phyloP scores from a whole-genome alignment of 2,797 vertebrate species.

The Botia almorhae region DNA sequence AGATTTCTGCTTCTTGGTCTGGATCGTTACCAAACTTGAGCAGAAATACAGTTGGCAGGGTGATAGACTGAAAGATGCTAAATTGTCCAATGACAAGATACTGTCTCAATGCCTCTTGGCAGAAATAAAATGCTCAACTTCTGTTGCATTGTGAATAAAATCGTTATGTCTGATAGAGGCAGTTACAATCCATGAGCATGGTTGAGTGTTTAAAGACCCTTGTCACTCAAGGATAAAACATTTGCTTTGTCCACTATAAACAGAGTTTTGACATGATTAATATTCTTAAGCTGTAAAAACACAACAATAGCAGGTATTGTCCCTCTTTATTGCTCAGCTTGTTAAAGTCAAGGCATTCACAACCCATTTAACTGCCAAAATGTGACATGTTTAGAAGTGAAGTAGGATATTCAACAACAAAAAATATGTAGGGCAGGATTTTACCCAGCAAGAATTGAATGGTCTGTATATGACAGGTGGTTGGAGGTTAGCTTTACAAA shows the following conservation, averaged over 20 bases:
- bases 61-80: slow-evolving; percentile 39
- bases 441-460: neutral
- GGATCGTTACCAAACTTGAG: slow-evolving; percentile 45
- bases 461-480: neutral
- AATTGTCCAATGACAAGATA: slow-evolving; percentile 30
- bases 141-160: slow-evolving; percentile 35
- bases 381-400: neutral
- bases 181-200: neutral
- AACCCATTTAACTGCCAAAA: neutral
- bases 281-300: slow-evolving; percentile 17
- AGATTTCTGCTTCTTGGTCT: slow-evolving; percentile 19
- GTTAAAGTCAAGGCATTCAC: neutral
- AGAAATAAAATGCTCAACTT: slow-evolving; percentile 27
- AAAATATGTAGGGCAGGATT: neutral
- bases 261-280: slow-evolving; percentile 19
- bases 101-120: slow-evolving; percentile 27
- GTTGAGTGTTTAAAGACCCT: slow-evolving; percentile 2
- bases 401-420: neutral
- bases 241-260: slow-evolving; percentile 10
- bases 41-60: slow-evolving; percentile 35
- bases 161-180: neutral
- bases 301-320: slow-evolving; percentile 4
- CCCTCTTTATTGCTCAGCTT: neutral
- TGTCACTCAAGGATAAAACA: slow-evolving; percentile 18
- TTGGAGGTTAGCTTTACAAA: neutral